Evolutionary conservation across 2,113 vertebrate species (phyloP).

Genomic region (human): GRCh38 chr2:195643501-195644000

Average conservation of each 20-base stretch:
- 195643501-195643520: neutral
- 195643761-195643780: neutral
- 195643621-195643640: neutral
- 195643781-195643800: neutral
- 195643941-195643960: neutral
- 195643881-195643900: neutral
- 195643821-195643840: neutral
- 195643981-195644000: neutral
- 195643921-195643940: conserved; percentile 1
- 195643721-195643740: neutral
- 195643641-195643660: neutral
- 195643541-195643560: neutral
- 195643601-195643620: neutral
- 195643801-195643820: neutral
- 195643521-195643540: neutral
- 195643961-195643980: neutral
- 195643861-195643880: neutral
- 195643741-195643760: neutral
- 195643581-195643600: neutral
- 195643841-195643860: neutral
- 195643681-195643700: neutral
- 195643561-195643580: neutral
- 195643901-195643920: neutral
- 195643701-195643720: neutral
- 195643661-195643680: neutral